Percentiles rank a stretch among this genome's conserved stretches.
Conservation (phyloP, 1,140 invertebrate species). For the Mizuhopecten yessoensis region DNA sequence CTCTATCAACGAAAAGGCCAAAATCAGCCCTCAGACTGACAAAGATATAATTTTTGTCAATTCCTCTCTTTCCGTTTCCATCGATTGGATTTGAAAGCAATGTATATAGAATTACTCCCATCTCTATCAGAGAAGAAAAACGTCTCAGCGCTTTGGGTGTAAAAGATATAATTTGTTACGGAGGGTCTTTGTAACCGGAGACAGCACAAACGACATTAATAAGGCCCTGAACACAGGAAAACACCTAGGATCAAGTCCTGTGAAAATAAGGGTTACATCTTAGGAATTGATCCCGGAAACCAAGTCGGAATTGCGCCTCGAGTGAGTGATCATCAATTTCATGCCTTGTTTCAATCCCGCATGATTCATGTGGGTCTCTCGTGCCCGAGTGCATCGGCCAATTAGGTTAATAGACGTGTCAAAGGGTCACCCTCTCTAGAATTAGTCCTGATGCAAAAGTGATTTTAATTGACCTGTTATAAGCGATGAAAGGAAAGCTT, state of each 20-base stretch:
- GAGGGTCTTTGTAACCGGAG: slow-evolving; percentile 5
- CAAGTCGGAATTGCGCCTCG: neutral
- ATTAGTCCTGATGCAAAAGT: slow-evolving; percentile 34
- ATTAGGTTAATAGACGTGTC: slow-evolving; percentile 1
- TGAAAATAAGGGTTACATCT: slow-evolving; percentile 10
- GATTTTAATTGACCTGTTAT: slow-evolving; percentile 31
- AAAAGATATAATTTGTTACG: slow-evolving; percentile 33
- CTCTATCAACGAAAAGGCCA: neutral
- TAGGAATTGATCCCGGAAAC: slow-evolving; percentile 31
- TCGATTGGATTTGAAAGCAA: neutral
- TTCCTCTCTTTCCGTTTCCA: neutral
- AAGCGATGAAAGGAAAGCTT: neutral
- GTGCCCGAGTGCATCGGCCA: slow-evolving; percentile 21
- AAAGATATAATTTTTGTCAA: slow-evolving; percentile 40
- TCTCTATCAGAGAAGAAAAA: slow-evolving; percentile 20
- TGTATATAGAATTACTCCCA: slow-evolving; percentile 35
- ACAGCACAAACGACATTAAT: slow-evolving; percentile 10
- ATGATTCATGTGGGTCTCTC: slow-evolving; percentile 6
- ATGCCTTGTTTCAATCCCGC: slow-evolving; percentile 31
- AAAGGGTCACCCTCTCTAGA: neutral
- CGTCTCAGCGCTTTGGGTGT: slow-evolving; percentile 36
- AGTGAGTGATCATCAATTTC: slow-evolving; percentile 34
- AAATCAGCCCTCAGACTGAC: neutral
- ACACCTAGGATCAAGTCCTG: slow-evolving; percentile 12
- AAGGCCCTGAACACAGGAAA: slow-evolving; percentile 11